phyloP scores from a whole-genome alignment of 2,888 invertebrate species.

The Archips crataeganus region DNA sequence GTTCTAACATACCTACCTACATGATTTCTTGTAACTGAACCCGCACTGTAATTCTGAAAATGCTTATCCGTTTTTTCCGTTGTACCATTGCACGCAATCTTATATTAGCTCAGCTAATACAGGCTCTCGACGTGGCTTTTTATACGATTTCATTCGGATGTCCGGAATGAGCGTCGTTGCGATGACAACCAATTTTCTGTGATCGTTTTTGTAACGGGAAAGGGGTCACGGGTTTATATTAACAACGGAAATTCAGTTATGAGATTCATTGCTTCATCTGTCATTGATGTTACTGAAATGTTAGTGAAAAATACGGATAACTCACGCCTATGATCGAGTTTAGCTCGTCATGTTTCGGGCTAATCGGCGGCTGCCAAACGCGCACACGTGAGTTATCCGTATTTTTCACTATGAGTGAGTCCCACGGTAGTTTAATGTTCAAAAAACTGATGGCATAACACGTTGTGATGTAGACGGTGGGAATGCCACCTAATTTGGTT shows the following conservation, averaged over 20 bases:
- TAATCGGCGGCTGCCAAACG: too few relatives aligned
- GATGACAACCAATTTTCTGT: constrained; percentile 31
- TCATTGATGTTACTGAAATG: not conserved
- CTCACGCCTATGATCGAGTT: too few relatives aligned
- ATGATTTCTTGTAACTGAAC: not conserved
- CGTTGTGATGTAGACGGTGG: too few relatives aligned
- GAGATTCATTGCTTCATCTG: not conserved
- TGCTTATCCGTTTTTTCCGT: not conserved
- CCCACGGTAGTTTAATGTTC: too few relatives aligned
- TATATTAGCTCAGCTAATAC: constrained; percentile 4
- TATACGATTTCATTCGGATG: not conserved
- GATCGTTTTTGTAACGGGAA: constrained; percentile 20
- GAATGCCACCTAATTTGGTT: too few relatives aligned
- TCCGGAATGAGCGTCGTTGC: constrained; percentile 8
- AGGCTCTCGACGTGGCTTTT: constrained; percentile 1
- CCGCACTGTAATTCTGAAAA: not conserved
- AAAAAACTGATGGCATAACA: too few relatives aligned
- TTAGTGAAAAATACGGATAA: not conserved
- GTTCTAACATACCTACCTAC: too few relatives aligned
- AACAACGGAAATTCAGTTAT: not conserved
- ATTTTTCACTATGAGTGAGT: too few relatives aligned
- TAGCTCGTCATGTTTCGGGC: too few relatives aligned
- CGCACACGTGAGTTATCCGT: too few relatives aligned
- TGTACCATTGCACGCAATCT: not conserved
- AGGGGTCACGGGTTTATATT: not conserved